phyloP scores from a whole-genome alignment of 1,140 invertebrate genomes.

The Drosophila tsacasi region DNA sequence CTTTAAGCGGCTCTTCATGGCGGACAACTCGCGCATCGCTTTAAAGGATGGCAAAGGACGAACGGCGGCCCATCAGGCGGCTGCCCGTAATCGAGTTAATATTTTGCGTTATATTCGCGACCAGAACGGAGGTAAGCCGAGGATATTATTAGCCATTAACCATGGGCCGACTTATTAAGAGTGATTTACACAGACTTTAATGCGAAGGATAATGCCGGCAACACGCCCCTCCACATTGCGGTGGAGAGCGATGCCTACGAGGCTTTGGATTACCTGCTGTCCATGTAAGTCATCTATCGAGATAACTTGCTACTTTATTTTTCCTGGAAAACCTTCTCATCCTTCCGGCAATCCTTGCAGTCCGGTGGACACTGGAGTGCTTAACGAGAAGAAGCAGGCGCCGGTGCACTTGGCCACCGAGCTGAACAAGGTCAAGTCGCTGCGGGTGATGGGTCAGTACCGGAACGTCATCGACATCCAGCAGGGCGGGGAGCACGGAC shows the following conservation, averaged over 20 bases:
- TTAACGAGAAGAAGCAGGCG: constrained; percentile 92
- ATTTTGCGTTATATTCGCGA: constrained; percentile 91
- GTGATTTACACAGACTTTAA: constrained; percentile 90
- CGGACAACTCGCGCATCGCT: constrained; percentile 89
- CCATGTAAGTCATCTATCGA: constrained; percentile 87
- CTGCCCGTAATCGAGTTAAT: constrained; percentile 90
- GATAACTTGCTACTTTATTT: not conserved
- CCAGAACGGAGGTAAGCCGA: constrained; percentile 89
- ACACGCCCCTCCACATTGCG: constrained; percentile 93
- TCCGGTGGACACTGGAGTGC: constrained; percentile 89
- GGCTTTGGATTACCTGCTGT: constrained; percentile 90
- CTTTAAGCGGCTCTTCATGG: constrained; percentile 90
- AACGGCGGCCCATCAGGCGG: constrained; percentile 92
- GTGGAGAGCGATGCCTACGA: constrained; percentile 90
- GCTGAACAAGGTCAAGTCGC: constrained; percentile 89
- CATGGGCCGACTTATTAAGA: constrained; percentile 15
- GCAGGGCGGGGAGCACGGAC: constrained; percentile 91
- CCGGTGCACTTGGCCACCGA: constrained; percentile 92
- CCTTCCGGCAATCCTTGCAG: constrained; percentile 78
- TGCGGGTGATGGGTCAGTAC: constrained; percentile 89
- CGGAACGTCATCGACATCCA: constrained; percentile 89
- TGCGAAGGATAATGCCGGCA: constrained; percentile 90
- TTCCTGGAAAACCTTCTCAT: not conserved
- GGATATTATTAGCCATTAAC: not conserved
- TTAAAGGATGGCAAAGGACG: constrained; percentile 90